phyloP scores from a whole-genome alignment of 2,888 invertebrate species.

The Eumerus sabulonum region DNA sequence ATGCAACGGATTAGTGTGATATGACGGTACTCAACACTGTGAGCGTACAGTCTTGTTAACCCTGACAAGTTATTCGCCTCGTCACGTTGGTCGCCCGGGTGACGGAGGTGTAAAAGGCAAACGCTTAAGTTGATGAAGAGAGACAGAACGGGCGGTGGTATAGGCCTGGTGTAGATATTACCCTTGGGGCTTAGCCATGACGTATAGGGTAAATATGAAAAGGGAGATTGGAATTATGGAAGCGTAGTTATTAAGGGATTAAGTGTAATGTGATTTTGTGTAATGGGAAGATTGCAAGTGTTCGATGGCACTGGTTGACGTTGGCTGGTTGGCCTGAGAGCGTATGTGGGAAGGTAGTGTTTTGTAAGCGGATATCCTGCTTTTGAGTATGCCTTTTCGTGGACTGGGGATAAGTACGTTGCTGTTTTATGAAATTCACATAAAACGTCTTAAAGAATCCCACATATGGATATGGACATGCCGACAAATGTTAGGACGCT shows the following conservation, averaged over 20 bases:
- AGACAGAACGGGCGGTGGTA: slow-evolving; percentile 59
- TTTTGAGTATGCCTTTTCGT: slow-evolving; percentile 27
- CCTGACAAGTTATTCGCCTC: slow-evolving; percentile 56
- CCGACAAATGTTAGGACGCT: no score
- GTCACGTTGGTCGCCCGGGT: slow-evolving; percentile 16
- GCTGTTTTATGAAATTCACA: no score
- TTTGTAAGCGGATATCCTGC: slow-evolving; percentile 61
- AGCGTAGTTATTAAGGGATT: slow-evolving; percentile 69
- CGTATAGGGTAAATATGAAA: slow-evolving; percentile 57
- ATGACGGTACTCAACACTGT: slow-evolving; percentile 39
- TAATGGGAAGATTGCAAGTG: slow-evolving; percentile 68
- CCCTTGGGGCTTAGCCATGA: slow-evolving; percentile 57
- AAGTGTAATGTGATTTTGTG: slow-evolving; percentile 69
- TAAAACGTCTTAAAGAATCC: no score
- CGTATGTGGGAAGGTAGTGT: slow-evolving; percentile 15
- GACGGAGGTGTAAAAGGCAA: slow-evolving; percentile 64
- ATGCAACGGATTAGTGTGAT: slow-evolving; percentile 66
- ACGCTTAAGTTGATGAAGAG: slow-evolving; percentile 54
- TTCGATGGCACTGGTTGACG: slow-evolving; percentile 39
- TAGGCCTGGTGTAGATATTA: slow-evolving; percentile 46
- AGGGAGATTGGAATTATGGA: slow-evolving; percentile 68
- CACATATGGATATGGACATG: no score
- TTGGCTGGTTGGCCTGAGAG: neutral
- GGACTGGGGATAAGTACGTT: no score
- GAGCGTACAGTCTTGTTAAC: slow-evolving; percentile 57